Evolutionary conservation across 2,888 invertebrate genomes (phyloP), one percentile per base, ranked within the genome.

Genomic region (Drosophila siamana): DNA sequence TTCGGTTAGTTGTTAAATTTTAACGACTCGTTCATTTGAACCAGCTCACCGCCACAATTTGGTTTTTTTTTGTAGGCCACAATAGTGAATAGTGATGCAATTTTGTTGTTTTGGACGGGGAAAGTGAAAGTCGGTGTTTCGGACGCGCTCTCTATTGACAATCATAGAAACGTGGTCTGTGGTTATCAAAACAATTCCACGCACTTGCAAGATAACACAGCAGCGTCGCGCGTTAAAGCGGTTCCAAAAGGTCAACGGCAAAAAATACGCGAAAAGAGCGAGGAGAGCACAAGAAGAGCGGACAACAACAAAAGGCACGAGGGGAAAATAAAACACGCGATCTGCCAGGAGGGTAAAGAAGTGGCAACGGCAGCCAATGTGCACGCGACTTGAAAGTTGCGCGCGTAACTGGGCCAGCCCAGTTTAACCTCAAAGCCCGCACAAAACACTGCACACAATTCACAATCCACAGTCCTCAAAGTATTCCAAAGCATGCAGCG

Each of bases 91-190:
- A 86, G 85, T 83, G 89, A 88, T 83, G 83, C 89, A 88, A 83
- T 88, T 79, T 78, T 74, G 61, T 86, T 75, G 79, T 75, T 69
- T 69, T 57, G 56, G 50, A 40, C 22, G 40, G 50, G 56, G 64
- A 80, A 86, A 86, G 88, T 86, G 83, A 88, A 88, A 83, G 87
- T 86, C 52, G 64, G 43, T 33, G 33, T n/a, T 33, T 33, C n/a
- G 33, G n/a, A 26, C 30, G 15, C 33, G 11, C n/a, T 55, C 15
- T 24, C 28, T 47, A 69, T 60, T 51, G 52, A 63, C 48, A 65
- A 66, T 36, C 54, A 36, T 15, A 38, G n/a, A 36, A 60, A 59
- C 51, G 41, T 50, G 59, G 19, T 52, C 44, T 61, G 16, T 55
- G 59, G 19, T 44, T 47, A 54, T 50, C 36, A 51, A 28, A 48